Evolutionary conservation across 2,797 vertebrate species (phyloP).

Genomic region (Ceyx erithaca): DNA sequence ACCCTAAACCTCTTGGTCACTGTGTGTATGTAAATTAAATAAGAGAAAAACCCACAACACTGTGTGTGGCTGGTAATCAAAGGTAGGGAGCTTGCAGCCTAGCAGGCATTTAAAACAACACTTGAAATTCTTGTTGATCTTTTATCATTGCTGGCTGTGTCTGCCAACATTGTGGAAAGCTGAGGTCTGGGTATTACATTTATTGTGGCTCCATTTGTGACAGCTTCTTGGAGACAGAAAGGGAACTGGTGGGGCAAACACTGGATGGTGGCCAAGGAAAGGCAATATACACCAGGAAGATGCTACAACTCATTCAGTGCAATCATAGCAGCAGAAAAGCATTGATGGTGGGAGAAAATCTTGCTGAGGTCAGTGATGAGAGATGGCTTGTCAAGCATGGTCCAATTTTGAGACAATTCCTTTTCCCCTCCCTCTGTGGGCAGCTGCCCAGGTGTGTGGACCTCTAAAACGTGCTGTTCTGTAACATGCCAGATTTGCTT

Average conservation of each 20-base stretch:
- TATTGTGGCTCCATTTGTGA: constrained; percentile 58
- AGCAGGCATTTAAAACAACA: constrained; percentile 41
- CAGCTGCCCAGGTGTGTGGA: neutral
- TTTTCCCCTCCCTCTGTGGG: neutral
- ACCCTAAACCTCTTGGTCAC: neutral
- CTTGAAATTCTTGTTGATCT: constrained; percentile 42
- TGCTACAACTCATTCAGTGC: constrained; percentile 18
- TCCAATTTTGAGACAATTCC: neutral
- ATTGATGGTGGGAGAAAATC: neutral
- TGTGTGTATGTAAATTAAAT: neutral
- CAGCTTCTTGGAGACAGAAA: constrained; percentile 61
- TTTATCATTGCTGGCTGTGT: constrained; percentile 39
- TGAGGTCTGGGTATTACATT: constrained; percentile 37
- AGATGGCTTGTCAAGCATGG: neutral
- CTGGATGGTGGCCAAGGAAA: constrained; percentile 56
- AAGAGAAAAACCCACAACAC: neutral
- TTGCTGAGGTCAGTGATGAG: neutral
- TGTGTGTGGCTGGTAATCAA: neutral
- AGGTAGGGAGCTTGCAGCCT: neutral
- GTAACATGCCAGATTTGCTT: neutral
- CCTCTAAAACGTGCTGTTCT: neutral
- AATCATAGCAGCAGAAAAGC: neutral
- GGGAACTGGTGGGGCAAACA: constrained; percentile 23
- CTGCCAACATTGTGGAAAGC: constrained; percentile 48
- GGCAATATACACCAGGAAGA: neutral